A percentile compares a stretch with the other conserved stretches of the same genome.
phyloP scores from a whole-genome alignment of 2,888 invertebrate genomes.

The Synergus umbraculus region DNA sequence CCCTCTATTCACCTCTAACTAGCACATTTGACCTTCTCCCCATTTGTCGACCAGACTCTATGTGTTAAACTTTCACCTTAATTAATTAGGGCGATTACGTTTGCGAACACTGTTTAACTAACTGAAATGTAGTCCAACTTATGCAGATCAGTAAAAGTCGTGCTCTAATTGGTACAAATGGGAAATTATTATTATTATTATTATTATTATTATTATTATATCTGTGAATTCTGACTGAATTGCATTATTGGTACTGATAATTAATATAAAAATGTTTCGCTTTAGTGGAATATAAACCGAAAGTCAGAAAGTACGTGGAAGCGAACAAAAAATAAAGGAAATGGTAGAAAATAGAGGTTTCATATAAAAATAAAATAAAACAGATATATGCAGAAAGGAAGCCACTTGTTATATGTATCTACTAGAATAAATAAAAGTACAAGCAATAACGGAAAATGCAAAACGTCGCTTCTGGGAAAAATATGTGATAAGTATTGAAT shows the following conservation, averaged over 20 bases:
- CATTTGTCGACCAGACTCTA: conserved; percentile 37
- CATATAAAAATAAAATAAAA: conserved; percentile 22
- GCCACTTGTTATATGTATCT: not conserved
- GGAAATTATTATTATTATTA: too few relatives aligned
- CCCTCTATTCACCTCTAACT: conserved; percentile 4
- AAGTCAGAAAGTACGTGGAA: not conserved
- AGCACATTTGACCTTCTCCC: conserved; percentile 26
- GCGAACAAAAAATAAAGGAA: conserved; percentile 3
- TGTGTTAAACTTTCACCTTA: conserved; percentile 53
- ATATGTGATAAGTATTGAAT: too few relatives aligned
- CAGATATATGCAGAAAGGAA: not conserved
- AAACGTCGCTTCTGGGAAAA: not conserved
- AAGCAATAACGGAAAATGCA: not conserved
- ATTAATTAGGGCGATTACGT: conserved; percentile 59
- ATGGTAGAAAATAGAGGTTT: not conserved
- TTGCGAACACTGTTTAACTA: conserved; percentile 38
- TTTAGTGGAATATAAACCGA: not conserved
- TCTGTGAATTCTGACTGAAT: too few relatives aligned
- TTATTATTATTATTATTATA: too few relatives aligned
- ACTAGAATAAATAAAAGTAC: not conserved
- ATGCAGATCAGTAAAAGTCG: not conserved
- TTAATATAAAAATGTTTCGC: too few relatives aligned
- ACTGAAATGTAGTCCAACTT: conserved; percentile 17
- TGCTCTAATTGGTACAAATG: conserved; percentile 2
- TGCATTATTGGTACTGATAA: too few relatives aligned